Evolutionary conservation across 2,797 vertebrate species (phyloP), one percentile per base, ranked within the genome.

Genomic region (Babyrousa celebensis): DNA sequence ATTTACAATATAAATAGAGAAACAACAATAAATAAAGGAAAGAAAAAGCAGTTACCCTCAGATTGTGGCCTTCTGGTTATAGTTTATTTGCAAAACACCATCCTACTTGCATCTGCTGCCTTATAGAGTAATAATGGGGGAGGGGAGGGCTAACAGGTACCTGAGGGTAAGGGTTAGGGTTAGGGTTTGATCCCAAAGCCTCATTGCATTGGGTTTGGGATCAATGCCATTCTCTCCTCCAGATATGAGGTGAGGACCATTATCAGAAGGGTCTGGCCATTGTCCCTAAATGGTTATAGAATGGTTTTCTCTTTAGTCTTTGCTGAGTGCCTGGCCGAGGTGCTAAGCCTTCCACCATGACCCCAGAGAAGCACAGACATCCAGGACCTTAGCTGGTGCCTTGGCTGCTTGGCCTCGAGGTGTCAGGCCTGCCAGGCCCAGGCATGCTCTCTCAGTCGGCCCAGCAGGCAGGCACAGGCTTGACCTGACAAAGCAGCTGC

Each of bases 401-500:
- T 56, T 15, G 2, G 72, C 48, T 43, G 40, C 72, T 82, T 63
- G 56, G 58, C 89, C 27, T 6, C 78, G 17, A 23, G 17, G 40
- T 48, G 40, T 48, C 29, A 84, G 54, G 7, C 60, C 70, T 52
- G 71, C 82, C 8, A 6, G 54, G 52, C 18, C 52, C 1, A 0
- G n/a, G 40, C 29, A 32, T 11, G n/a, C 65, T 18, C 5, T 74
- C 65, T 15, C 43, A 48, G 43, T 48, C 4, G 15, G 80, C 29
- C 84, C n/a, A 20, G 58, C 68, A 15, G 43, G 36, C 72, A 68
- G 27, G 48, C 7, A 0, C 8, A 0, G 12, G 4, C 56, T 71
- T 82, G 63, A 71, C 56, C 80, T 67, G 52, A 74, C 85, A 77
- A 21, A 70, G 83, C 91, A 89, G 63, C 92, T 92, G 95, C 85